Conservation (phyloP, 2,888 invertebrate genomes). For the Encarsia formosa region DNA sequence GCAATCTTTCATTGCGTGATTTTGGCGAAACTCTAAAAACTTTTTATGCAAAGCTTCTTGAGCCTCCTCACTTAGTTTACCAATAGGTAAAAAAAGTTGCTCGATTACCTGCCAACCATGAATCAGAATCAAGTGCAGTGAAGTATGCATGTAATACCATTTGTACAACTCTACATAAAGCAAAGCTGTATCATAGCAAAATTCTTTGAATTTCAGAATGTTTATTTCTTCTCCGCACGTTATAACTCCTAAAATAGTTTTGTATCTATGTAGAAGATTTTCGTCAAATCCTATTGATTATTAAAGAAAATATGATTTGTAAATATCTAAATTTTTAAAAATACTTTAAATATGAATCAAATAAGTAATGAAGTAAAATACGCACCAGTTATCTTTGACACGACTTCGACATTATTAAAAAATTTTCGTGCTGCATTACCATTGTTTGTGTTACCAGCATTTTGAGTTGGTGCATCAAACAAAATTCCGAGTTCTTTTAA, state of each 20-base stretch:
- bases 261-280: background rate
- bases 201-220: background rate
- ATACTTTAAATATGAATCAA: too few relatives aligned
- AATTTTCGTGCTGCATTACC: background rate
- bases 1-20: too few relatives aligned
- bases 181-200: background rate
- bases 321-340: too few relatives aligned
- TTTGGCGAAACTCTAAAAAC: too few relatives aligned
- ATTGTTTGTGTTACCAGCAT: background rate
- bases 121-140: background rate
- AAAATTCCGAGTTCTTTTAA: background rate
- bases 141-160: conserved; percentile 1
- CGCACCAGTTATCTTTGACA: background rate
- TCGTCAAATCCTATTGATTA: background rate
- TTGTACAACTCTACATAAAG: background rate
- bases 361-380: too few relatives aligned
- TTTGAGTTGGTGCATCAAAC: background rate
- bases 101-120: background rate
- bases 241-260: background rate
- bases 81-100: background rate
- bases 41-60: background rate
- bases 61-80: conserved; percentile 2
- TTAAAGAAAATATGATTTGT: too few relatives aligned
- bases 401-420: background rate
- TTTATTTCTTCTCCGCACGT: background rate